Evolutionary conservation across 2,888 invertebrate species (phyloP), one percentile per base, ranked within the genome.

Genomic region (Anthophora plumipes): DNA sequence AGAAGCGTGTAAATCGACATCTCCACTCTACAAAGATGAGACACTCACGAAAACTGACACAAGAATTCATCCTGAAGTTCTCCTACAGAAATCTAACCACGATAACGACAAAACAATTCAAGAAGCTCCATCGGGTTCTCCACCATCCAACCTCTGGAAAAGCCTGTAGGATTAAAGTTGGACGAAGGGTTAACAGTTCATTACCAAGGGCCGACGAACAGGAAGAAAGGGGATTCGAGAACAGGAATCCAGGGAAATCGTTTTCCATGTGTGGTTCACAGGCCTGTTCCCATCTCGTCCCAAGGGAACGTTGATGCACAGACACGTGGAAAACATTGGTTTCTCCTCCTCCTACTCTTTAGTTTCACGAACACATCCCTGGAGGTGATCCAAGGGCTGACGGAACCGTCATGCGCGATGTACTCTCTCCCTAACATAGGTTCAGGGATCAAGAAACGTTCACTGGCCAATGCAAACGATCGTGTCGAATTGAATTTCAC

Each of bases 301-400:
- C 54, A 0, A 1, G 60, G 50, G 77, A 54, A 11, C 0, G n/a
- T 12, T 12, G 54, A n/a, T 17, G 43, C 64, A 7, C 11, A 5
- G 9, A 8, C 50, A 55, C 43, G 43, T n/a, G 55, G 17, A 68
- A 43, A 55, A 48, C 46, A 31, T 0, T 1, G 31, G 31, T 39
- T 46, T 11, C n/a, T n/a, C n/a, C n/a, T n/a, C 31, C 31, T 31
- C 31, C 14, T 17, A n/a, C 43, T 20, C 37, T 72, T 72, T 67
- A 75, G 80, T 78, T 85, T 67, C 85, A 68, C 61, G 75, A 71
- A 76, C 66, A 64, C 50, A 68, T 85, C 83, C 83, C 83, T 14
- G 39, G 77, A 64, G 77, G 43, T 60, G 64, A 64, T 68, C 54
- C 46, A 48, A n/a, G 54, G 39, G 46, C 54, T 67, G 61, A 72